Percentiles rank a stretch among this genome's conserved stretches.
These are phyloP conservation scores for Phalanger gymnotis DNA, from an alignment of 2,797 vertebrate species.

Conservation along the genomic window DNA sequence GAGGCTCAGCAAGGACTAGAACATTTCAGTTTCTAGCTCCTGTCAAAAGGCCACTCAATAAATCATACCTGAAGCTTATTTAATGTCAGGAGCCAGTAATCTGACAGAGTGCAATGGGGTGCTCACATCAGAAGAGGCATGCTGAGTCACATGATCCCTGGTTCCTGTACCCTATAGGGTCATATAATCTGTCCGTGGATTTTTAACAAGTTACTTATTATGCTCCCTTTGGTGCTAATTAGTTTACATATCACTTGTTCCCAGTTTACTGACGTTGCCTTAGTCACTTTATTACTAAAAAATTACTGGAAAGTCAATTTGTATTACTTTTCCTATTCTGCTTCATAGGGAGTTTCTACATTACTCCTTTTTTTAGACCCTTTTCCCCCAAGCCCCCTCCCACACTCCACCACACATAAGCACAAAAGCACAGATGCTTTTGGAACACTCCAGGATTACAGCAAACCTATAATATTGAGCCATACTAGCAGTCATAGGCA, in stretches of 20 bases:
- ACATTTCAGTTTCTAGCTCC: slow-evolving; percentile 82
- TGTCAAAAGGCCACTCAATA: slow-evolving; percentile 85
- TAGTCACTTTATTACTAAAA: slow-evolving; percentile 77
- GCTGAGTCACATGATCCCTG: slow-evolving; percentile 85
- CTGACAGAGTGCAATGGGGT: slow-evolving; percentile 81
- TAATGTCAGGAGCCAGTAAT: slow-evolving; percentile 82
- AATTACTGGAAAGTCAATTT: slow-evolving; percentile 67
- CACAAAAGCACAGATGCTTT: slow-evolving; percentile 3
- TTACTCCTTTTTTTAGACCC: background rate
- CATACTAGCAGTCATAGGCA: slow-evolving; percentile 33
- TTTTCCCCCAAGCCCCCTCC: background rate
- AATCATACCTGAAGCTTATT: slow-evolving; percentile 86
- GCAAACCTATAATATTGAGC: slow-evolving; percentile 3
- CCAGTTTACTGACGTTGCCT: slow-evolving; percentile 79
- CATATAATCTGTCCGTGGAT: slow-evolving; percentile 88
- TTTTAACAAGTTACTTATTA: slow-evolving; percentile 94
- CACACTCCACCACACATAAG: background rate
- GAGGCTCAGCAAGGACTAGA: slow-evolving; percentile 76
- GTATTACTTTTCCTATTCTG: slow-evolving; percentile 58
- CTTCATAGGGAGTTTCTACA: slow-evolving; percentile 54
- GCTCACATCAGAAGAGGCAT: slow-evolving; percentile 86
- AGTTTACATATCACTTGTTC: slow-evolving; percentile 86
- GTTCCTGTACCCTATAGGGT: slow-evolving; percentile 85
- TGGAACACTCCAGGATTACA: slow-evolving; percentile 9
- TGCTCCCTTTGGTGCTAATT: slow-evolving; percentile 89